Evolutionary conservation across 2,797 vertebrate genomes (phyloP).

Genomic region (Ctenopoma multispine): DNA sequence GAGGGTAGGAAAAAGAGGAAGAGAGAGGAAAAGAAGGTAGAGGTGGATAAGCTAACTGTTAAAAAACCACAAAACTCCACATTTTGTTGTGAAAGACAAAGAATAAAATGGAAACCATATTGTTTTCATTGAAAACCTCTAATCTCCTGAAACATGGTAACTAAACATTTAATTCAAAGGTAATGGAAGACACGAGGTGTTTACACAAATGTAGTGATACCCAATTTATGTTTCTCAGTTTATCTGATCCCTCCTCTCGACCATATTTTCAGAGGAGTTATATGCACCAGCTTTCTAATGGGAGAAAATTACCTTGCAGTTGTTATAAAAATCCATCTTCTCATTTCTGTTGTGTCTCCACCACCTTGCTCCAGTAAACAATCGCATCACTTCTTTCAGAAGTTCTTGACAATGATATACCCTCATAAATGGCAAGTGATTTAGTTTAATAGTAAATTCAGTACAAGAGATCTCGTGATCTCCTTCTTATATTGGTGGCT

Average conservation of each 20-base stretch:
- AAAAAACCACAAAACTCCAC: neutral
- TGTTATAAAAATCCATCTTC: slow-evolving; percentile 42
- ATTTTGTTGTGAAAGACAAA: neutral
- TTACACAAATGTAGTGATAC: slow-evolving; percentile 24
- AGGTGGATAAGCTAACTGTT: neutral
- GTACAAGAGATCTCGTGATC: neutral
- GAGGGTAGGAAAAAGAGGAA: neutral
- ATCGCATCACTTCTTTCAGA: slow-evolving; percentile 8
- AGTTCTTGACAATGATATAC: slow-evolving; percentile 10
- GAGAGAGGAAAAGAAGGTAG: neutral
- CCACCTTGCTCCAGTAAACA: neutral
- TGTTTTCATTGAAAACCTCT: neutral
- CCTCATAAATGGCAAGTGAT: neutral
- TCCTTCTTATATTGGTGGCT: no score
- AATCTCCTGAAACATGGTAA: slow-evolving; percentile 10
- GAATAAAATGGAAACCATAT: neutral
- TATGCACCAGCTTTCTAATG: slow-evolving; percentile 11
- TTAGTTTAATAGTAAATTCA: slow-evolving; percentile 17
- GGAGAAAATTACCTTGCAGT: slow-evolving; percentile 24
- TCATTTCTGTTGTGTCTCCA: slow-evolving; percentile 22
- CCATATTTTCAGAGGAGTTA: slow-evolving; percentile 18
- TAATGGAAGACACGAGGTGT: slow-evolving; percentile 16
- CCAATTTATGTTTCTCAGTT: slow-evolving; percentile 25
- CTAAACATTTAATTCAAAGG: slow-evolving; percentile 24
- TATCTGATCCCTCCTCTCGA: slow-evolving; percentile 26